Evolutionary conservation across 1,140 invertebrate genomes (phyloP), one percentile per base, ranked within the genome.

Genomic region (Caenorhabditis briggsae): DNA sequence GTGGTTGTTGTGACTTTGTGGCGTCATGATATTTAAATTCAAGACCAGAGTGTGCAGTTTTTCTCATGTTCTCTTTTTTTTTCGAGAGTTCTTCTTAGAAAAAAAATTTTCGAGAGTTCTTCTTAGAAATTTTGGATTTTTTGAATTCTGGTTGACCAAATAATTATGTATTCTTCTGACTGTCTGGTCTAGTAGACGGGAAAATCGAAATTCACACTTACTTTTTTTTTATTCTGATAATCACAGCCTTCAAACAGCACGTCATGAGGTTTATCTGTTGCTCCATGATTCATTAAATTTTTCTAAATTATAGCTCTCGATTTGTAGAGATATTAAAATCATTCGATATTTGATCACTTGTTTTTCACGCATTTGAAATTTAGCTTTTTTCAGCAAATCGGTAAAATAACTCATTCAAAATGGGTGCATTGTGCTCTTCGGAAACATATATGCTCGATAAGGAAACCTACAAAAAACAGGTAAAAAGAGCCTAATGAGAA

Each of bases 401-500:
- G 33, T 33, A 33, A 33, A 33, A 33, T 1, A 33, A 33, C 33
- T 33, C 33, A 33, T 14, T 23, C 11, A 43, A n/a, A 48, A 74
- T 74, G 65, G 65, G 65, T 46, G 65, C 65, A 2, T 74, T 74
- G 65, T 74, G 65, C 41, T 74, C 65, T 46, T 74, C 65, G 41
- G 65, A 74, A 74, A 74, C 65, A 14, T 74, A 74, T 74, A 74
- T 74, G 65, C 65, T 74, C 43, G 65, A 74, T 16, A 74, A 74
- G 65, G 41, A 74, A 18, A 46, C 33, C 8, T 74, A 74, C 65
- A 74, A 74, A 74, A 74, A 74, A 48, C 65, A 74, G 65, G 65
- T 46, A 25, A 65, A 16, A 65, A 18, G 12, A 8, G 5, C 2
- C 11, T 7, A 65, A 41, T 3, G 25, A 41, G 5, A 65, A 65